Conservation (phyloP, 2,888 invertebrate genomes). For the Chelonus formosanus region DNA sequence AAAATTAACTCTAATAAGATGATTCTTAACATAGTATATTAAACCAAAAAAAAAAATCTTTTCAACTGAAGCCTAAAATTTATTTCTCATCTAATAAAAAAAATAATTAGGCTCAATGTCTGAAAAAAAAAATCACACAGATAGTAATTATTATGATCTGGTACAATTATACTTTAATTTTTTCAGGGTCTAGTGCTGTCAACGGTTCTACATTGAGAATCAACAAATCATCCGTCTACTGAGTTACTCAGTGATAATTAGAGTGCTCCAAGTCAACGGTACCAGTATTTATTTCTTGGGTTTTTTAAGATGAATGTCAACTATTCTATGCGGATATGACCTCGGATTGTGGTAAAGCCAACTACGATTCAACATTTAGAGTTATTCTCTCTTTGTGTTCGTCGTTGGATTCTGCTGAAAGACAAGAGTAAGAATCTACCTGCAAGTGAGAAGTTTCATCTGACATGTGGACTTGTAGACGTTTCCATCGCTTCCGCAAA, state of each 20-base stretch:
- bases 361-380: neutral
- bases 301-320: slow-evolving; percentile 1
- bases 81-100: no score
- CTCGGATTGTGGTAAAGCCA: no score
- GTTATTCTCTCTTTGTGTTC: neutral
- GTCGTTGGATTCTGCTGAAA: neutral
- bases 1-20: no score
- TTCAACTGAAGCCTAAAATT: no score
- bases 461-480: slow-evolving; percentile 94
- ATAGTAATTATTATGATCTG: neutral
- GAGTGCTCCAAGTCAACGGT: slow-evolving; percentile 1
- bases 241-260: slow-evolving; percentile 4
- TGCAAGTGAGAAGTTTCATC: slow-evolving; percentile 91
- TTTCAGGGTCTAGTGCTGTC: no score
- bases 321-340: no score
- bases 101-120: no score
- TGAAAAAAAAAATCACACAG: neutral
- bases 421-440: slow-evolving; percentile 67
- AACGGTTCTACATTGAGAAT: neutral
- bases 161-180: no score
- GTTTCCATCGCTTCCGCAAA: slow-evolving; percentile 91
- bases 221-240: neutral
- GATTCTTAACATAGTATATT: no score
- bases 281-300: slow-evolving; percentile 12
- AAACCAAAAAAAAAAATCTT: no score